A percentile compares a stretch with the other conserved stretches of the same genome.
phyloP scores from a whole-genome alignment of 2,113 vertebrate species.

The Sigmodon hispidus region DNA sequence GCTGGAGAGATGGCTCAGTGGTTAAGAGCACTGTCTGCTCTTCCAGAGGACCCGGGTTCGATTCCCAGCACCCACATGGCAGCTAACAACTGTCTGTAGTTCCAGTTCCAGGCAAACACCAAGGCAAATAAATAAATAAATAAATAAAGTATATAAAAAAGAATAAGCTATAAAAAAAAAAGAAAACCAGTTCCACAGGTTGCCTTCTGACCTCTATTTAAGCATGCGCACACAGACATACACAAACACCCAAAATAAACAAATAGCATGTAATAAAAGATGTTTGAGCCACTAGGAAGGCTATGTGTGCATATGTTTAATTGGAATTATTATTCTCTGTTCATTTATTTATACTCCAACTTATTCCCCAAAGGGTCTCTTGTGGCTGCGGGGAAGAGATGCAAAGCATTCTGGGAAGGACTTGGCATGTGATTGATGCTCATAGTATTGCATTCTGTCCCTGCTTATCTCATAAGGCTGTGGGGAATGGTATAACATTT shows the following conservation, averaged over 20 bases:
- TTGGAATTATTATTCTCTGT: neutral
- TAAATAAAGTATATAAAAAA: no score
- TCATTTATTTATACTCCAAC: neutral
- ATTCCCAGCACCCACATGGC: no score
- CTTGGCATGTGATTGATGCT: fast-evolving
- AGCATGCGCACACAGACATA: neutral
- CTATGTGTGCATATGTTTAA: neutral
- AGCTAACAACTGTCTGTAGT: no score
- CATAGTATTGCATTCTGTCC: neutral
- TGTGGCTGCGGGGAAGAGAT: neutral
- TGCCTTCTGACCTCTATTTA: neutral
- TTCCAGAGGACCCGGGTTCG: no score
- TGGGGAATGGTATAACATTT: neutral
- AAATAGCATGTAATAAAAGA: neutral
- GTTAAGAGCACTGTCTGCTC: no score
- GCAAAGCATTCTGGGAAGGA: neutral
- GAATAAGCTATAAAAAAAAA: no score
- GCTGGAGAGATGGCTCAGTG: no score
- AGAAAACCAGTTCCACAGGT: neutral
- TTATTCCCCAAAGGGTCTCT: neutral
- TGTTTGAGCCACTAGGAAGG: neutral
- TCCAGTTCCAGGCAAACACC: no score
- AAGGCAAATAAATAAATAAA: no score
- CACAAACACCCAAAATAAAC: no score
- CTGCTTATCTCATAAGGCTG: neutral